phyloP scores from a whole-genome alignment of 2,888 invertebrate species.

The Tyria jacobaeae region DNA sequence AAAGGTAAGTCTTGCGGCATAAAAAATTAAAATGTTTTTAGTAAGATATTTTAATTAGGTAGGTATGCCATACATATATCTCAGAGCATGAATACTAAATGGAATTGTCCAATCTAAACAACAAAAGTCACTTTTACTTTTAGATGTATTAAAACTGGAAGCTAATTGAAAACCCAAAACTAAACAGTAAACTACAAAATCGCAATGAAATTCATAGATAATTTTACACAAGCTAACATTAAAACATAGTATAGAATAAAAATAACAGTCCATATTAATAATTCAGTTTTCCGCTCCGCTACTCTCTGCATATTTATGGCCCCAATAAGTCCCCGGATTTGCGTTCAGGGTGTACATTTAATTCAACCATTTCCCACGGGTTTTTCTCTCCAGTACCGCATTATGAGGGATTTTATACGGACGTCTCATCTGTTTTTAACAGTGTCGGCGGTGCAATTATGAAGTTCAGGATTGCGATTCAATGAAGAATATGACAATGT shows the following conservation, averaged over 20 bases:
- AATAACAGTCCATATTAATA: conserved; percentile 35
- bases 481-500: conserved; percentile 1
- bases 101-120: no score
- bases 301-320: conserved; percentile 49
- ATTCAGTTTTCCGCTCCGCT: conserved; percentile 34
- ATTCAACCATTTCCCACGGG: conserved; percentile 64
- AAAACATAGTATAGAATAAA: conserved; percentile 41
- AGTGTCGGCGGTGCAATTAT: conserved; percentile 45
- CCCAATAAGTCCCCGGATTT: conserved; percentile 60
- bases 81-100: no score
- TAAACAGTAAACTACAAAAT: not conserved
- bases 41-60: no score
- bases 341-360: conserved; percentile 61
- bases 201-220: conserved; percentile 19
- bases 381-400: conserved; percentile 54
- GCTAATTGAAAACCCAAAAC: not conserved
- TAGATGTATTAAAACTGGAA: no score
- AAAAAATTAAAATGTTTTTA: no score
- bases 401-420: conserved; percentile 49
- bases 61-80: no score
- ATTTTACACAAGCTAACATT: conserved; percentile 24
- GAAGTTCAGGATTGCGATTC: conserved; percentile 25
- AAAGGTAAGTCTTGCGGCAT: no score
- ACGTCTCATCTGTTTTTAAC: conserved; percentile 41
- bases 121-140: no score